Percentiles rank a stretch among this genome's conserved stretches.
Evolutionary conservation across 2,797 vertebrate species (phyloP).

Genomic region (Sebastes aleutianus): DNA sequence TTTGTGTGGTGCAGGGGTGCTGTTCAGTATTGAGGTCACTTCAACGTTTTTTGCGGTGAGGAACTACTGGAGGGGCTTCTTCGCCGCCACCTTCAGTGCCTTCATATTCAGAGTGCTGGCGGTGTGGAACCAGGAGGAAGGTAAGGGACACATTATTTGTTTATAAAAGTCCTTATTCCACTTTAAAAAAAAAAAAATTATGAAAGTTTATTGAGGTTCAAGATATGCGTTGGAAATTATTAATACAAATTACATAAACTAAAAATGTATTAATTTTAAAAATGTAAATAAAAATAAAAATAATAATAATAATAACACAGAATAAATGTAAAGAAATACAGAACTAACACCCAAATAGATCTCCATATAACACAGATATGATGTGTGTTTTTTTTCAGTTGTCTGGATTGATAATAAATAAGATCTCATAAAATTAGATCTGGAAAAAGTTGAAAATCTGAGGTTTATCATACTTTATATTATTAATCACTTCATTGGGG

Average conservation of each 20-base stretch:
- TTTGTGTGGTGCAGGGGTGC: slow-evolving; percentile 84
- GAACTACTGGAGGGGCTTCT: slow-evolving; percentile 99
- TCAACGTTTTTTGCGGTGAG: slow-evolving; percentile 98
- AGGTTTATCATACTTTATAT: neutral
- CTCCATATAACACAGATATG: no score
- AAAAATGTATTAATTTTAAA: neutral
- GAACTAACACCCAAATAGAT: no score
- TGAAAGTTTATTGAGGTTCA: neutral
- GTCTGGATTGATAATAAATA: neutral
- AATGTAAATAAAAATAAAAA: neutral
- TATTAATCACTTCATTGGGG: neutral
- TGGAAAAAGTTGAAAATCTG: neutral
- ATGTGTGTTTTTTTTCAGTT: neutral
- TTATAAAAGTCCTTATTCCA: neutral
- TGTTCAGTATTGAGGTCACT: slow-evolving; percentile 99
- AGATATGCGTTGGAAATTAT: neutral
- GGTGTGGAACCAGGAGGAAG: slow-evolving; percentile 98
- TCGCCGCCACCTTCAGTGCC: slow-evolving; percentile 97
- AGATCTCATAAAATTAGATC: neutral
- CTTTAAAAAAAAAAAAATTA: no score
- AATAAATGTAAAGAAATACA: neutral
- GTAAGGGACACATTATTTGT: slow-evolving; percentile 65
- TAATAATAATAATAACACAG: neutral
- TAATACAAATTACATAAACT: neutral
- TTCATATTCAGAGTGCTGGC: slow-evolving; percentile 98